These are phyloP conservation scores for Ibidorhyncha struthersii DNA, from an alignment of 2,113 vertebrate genomes.

Conservation along the genomic window DNA sequence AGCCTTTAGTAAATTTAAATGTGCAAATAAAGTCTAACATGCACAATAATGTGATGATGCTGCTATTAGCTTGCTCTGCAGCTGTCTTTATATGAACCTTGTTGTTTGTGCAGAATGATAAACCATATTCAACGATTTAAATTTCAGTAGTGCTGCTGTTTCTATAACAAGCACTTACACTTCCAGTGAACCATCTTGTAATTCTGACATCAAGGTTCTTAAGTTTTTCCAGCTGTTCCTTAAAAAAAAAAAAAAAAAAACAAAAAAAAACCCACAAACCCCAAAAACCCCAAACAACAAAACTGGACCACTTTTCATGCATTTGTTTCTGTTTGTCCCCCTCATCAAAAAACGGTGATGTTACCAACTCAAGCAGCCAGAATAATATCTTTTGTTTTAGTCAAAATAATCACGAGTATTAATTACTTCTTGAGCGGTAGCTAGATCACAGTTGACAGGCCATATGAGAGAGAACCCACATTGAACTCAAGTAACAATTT, in stretches of 20 bases:
- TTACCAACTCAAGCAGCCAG: neutral
- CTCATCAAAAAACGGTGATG: neutral
- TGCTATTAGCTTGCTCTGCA: neutral
- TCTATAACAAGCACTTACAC: neutral
- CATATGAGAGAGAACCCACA: neutral
- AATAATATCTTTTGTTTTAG: neutral
- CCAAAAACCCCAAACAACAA: too few species aligned
- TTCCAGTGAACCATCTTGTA: neutral
- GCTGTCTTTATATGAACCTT: neutral
- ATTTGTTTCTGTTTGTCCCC: neutral
- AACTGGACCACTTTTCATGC: neutral
- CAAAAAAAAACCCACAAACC: too few species aligned
- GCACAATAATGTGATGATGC: neutral
- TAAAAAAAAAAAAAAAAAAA: neutral
- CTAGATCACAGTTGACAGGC: neutral
- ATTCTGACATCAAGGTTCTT: neutral
- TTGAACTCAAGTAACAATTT: neutral
- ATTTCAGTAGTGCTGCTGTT: neutral
- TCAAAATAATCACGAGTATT: neutral
- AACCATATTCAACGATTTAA: neutral
- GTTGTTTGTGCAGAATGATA: neutral
- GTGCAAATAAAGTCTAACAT: neutral
- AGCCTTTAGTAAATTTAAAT: neutral
- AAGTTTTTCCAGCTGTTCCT: slow-evolving; percentile 13
- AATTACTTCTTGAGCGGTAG: neutral